Evolutionary conservation across 1,140 invertebrate genomes (phyloP), one percentile per base, ranked within the genome.

Genomic region (Cyclargus thomasi): DNA sequence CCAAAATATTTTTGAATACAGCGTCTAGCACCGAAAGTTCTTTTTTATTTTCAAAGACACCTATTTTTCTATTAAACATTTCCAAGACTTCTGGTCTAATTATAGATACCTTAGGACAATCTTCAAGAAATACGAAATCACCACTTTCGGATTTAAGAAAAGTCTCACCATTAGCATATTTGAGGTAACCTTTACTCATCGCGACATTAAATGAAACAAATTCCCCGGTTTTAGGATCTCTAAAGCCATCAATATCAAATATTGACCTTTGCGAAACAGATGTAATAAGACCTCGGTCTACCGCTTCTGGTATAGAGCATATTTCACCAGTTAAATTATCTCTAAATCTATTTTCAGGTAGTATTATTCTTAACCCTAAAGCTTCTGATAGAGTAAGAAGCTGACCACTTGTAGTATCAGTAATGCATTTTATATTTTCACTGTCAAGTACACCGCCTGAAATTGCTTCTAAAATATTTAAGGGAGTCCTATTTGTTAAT

Each of bases 171-270:
- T 94, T 93, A 74, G 94, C 95, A 67, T 94, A 94, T 79, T 95
- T 93, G 71, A 95, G 94, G 65, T 98, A 92, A 72, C 95, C 96
- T 77, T 94, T 95, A 63, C 94, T 92, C 63, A 98, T 83, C 62
- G 98, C 97, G 69, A 94, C 93, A 85, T 98, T 97, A 72, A 99
- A 95, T 78, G 95, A 97, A 55, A 99, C 92, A 80, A 95, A 95
- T 82, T 97, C 95, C 21, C 93, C 94, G 62, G 94, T 95, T 70
- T 94, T 92, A 0, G 95, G 94, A 86, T 98, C 96, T 80, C 95
- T 95, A 80, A 99, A 97, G 67, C 95, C 97, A 74, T 97, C 96
- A 67, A 98, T 96, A 82, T 98, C 95, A 82, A 98, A 98, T 68
- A 97, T 95, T 5, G 96, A 96, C 85, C 96, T 96, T 81, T 96